Conservation (phyloP, 2,888 invertebrate genomes). For the Dorcus hopei region DNA sequence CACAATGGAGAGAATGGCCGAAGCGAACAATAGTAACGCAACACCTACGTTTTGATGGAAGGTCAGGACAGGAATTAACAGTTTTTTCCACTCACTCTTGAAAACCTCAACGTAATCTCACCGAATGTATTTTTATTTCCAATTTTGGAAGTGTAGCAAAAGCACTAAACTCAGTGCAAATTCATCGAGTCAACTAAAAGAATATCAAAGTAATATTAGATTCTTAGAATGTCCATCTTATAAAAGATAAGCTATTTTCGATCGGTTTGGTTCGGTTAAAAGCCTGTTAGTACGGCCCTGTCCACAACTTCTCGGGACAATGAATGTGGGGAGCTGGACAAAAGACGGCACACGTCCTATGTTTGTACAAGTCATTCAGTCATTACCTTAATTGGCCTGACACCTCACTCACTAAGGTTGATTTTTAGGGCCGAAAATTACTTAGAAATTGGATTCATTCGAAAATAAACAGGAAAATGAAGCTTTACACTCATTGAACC, state of each 20-base stretch:
- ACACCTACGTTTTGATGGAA: slow-evolving; percentile 24
- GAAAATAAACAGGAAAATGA: no score
- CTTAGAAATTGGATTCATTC: no score
- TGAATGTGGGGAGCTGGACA: slow-evolving; percentile 24
- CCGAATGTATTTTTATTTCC: no score
- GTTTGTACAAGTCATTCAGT: slow-evolving; percentile 24
- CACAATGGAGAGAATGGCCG: slow-evolving; percentile 3
- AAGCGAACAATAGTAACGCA: slow-evolving; percentile 28
- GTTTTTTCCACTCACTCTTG: neutral
- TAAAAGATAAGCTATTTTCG: no score
- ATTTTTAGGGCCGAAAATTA: neutral
- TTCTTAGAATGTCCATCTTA: no score
- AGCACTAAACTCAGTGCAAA: no score
- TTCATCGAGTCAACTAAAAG: no score
- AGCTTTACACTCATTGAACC: no score
- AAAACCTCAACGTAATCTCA: neutral
- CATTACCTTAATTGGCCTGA: slow-evolving; percentile 25
- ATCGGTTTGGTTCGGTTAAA: no score
- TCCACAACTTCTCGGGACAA: slow-evolving; percentile 12
- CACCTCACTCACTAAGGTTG: slow-evolving; percentile 8
- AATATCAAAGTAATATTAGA: no score
- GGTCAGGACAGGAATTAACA: neutral
- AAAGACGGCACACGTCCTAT: slow-evolving; percentile 26
- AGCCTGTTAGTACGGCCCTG: slow-evolving; percentile 12
- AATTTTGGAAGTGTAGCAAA: no score